These are phyloP conservation scores for Aepyceros melampus DNA, from an alignment of 2,113 vertebrate species.

Conservation along the genomic window DNA sequence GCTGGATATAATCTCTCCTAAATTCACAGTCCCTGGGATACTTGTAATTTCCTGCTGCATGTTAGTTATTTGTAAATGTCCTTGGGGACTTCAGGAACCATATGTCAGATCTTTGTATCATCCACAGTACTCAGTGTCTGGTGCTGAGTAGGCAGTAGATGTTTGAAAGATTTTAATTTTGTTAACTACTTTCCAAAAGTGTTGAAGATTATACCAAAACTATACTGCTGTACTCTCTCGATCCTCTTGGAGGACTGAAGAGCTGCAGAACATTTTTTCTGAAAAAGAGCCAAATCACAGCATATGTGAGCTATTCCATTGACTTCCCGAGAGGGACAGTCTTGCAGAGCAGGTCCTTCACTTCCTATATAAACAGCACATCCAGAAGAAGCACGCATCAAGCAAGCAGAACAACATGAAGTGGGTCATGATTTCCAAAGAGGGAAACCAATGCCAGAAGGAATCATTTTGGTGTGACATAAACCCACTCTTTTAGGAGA, in stretches of 20 bases:
- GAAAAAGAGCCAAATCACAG: background rate
- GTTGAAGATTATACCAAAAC: background rate
- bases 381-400: background rate
- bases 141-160: background rate
- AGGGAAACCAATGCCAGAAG: background rate
- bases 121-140: background rate
- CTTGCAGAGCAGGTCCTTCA: background rate
- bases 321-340: background rate
- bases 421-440: background rate
- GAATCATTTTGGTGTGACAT: background rate
- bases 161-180: constrained; percentile 12
- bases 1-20: background rate
- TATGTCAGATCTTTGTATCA: background rate
- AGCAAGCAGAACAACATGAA: background rate
- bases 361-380: background rate
- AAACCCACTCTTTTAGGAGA: background rate
- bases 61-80: background rate
- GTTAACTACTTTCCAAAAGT: background rate
- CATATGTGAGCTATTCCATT: background rate
- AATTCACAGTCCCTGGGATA: background rate
- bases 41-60: constrained; percentile 4
- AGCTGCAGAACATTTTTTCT: background rate
- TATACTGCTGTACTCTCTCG: background rate
- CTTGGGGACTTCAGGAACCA: background rate
- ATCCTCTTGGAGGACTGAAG: background rate